Percentiles rank a stretch among this genome's conserved stretches.
These are phyloP conservation scores for Drepanosiphum platanoidis DNA, from an alignment of 2,888 invertebrate genomes.

Conservation along the genomic window DNA sequence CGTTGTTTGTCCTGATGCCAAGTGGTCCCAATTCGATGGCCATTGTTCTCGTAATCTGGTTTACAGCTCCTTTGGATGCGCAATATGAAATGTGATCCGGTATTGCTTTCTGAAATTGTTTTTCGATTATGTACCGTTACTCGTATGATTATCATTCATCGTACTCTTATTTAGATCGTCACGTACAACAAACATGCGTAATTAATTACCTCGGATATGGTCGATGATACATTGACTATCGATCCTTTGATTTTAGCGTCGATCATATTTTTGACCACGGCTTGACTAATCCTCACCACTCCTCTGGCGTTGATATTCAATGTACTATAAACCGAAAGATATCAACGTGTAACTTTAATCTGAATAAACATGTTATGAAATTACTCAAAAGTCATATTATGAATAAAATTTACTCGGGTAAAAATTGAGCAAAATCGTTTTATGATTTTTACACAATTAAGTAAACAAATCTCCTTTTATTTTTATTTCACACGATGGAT, in stretches of 20 bases:
- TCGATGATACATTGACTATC: slow-evolving; percentile 92
- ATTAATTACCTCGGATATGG: slow-evolving; percentile 76
- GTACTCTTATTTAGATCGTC: too few species aligned
- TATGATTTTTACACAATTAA: too few species aligned
- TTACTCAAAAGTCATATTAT: too few species aligned
- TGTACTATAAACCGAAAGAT: slow-evolving; percentile 69
- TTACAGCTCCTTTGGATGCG: slow-evolving; percentile 88
- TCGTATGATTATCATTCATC: background rate
- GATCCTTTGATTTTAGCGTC: slow-evolving; percentile 77
- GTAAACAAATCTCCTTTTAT: too few species aligned
- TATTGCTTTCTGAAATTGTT: slow-evolving; percentile 72
- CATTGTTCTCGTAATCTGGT: slow-evolving; percentile 83
- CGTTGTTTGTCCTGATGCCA: slow-evolving; percentile 87
- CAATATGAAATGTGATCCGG: slow-evolving; percentile 83
- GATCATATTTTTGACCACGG: slow-evolving; percentile 79
- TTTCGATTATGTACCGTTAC: background rate
- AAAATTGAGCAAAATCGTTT: too few species aligned
- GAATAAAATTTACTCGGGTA: too few species aligned
- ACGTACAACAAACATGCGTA: background rate
- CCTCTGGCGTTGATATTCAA: slow-evolving; percentile 87
- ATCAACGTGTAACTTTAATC: too few species aligned
- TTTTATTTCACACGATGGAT: too few species aligned
- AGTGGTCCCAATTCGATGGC: slow-evolving; percentile 86
- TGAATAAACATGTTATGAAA: too few species aligned
- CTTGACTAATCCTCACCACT: slow-evolving; percentile 85